Base-by-base conservation (phyloP, 2,797 vertebrate species). In the Myioborus miniatus region DNA sequence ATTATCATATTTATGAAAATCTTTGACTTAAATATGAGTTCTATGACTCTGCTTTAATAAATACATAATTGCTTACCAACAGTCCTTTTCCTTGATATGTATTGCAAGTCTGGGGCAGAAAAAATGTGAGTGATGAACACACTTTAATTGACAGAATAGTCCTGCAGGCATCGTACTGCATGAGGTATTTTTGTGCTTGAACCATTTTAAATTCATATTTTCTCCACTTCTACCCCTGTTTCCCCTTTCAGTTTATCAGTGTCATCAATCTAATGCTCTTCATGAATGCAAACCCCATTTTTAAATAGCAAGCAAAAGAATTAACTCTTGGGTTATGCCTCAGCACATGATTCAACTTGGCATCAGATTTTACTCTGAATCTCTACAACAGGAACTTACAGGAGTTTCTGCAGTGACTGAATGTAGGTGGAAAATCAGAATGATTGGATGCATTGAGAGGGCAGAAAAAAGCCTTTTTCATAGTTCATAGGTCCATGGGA, bases 91-190 rank as follows among this genome's bases (percentile, higher is more conserved):
- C 68, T 81, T 67, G 37, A 37, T 59, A 23, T 39, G 30, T 71
- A 29, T 78, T 71, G 43, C 15, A 65, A 75, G 79, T 50, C 70
- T 86, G 43, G 43, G 58, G 26, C 29, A 59, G 76, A 77, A 89
- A 37, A 81, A 92, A 79, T 39, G 43, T 43, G 49, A 39, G 3
- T 58, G 56, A 75, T 74, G 81, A 95, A 41, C 49, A 15, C 43
- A 4, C 12, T 94, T 75, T 67, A 78, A 84, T 90, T 82, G 81
- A 71, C 52, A 58, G 67, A 82, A 58, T 22, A 56, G 77, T 89
- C 78, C 83, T 94, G 53, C 86, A 79, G 95, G 85, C 70, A 59
- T 93, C 3, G 43, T 93, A 70, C 81, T 90, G 87, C 64, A 83
- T 93, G 89, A 90, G 53, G 41, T 72, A 60, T 95, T 84, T 30